Percentiles rank a stretch among this genome's conserved stretches.
phyloP scores from a whole-genome alignment of 2,797 vertebrate species.

The Phoeniculus purpureus region DNA sequence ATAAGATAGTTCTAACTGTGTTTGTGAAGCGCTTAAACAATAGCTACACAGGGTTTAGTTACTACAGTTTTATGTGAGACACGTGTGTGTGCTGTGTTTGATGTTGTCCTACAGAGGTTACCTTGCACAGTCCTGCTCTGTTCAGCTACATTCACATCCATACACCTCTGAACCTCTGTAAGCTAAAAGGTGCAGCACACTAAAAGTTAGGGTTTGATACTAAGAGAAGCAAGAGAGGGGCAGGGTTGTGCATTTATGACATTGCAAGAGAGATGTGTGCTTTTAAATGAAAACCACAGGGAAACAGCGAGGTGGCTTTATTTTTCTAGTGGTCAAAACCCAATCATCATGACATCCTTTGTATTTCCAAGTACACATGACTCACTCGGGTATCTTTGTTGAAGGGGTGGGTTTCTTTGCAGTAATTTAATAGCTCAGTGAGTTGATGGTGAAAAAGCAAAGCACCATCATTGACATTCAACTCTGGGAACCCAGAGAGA shows the following conservation, averaged over 20 bases:
- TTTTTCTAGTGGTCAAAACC: not conserved
- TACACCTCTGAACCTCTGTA: not conserved
- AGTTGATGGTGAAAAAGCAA: not conserved
- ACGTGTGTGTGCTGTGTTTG: too few relatives aligned
- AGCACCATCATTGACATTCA: not conserved
- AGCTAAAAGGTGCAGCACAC: not conserved
- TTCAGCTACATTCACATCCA: not conserved
- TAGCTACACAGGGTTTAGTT: not conserved
- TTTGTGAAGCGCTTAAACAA: not conserved
- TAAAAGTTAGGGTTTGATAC: not conserved
- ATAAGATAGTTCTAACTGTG: not conserved
- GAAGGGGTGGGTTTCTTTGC: slow-evolving; percentile 28
- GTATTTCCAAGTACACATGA: not conserved
- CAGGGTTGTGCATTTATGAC: not conserved
- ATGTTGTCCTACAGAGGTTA: not conserved
- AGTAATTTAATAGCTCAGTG: slow-evolving; percentile 24
- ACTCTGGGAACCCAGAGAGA: not conserved
- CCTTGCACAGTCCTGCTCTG: too few relatives aligned
- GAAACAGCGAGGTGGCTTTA: not conserved
- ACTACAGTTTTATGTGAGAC: not conserved
- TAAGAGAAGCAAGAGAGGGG: not conserved
- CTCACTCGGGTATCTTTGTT: not conserved
- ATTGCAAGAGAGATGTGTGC: not conserved
- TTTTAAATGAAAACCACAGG: not conserved
- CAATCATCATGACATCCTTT: not conserved